phyloP scores from a whole-genome alignment of 2,888 invertebrate species.

The Terebella lapidaria region DNA sequence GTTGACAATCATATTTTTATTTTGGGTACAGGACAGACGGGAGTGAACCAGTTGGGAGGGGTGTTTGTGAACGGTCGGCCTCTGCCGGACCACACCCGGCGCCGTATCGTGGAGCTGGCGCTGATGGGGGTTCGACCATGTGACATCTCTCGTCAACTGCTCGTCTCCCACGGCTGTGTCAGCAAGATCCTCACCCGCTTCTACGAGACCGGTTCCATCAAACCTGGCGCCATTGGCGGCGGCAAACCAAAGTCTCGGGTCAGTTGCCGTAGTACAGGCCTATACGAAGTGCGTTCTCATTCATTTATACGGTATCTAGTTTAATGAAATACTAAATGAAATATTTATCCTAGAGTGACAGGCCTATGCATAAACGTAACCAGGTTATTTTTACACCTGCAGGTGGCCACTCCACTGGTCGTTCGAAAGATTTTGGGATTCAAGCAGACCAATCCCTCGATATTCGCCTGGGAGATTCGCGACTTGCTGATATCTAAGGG shows the following conservation, averaged over 20 bases:
- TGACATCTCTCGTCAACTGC: constrained; percentile 89
- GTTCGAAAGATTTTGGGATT: constrained; percentile 89
- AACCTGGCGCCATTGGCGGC: constrained; percentile 91
- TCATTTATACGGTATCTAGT: too few relatives aligned
- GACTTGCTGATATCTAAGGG: constrained; percentile 80
- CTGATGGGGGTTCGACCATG: constrained; percentile 91
- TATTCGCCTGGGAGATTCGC: constrained; percentile 97
- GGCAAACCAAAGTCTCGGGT: constrained; percentile 60
- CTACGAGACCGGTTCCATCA: constrained; percentile 93
- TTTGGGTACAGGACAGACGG: constrained; percentile 51
- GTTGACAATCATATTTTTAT: too few relatives aligned
- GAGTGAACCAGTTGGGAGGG: constrained; percentile 93
- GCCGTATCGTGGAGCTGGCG: constrained; percentile 90
- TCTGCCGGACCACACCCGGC: constrained; percentile 85
- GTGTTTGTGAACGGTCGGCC: constrained; percentile 98
- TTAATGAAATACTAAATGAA: too few relatives aligned
- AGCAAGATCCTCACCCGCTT: constrained; percentile 93
- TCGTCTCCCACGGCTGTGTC: constrained; percentile 95
- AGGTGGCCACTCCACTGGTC: constrained; percentile 93
- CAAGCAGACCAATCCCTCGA: constrained; percentile 90
- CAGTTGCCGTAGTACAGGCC: too few relatives aligned
- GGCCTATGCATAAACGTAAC: too few relatives aligned
- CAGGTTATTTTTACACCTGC: not conserved
- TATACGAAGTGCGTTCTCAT: too few relatives aligned
- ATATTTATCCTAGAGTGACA: too few relatives aligned